These are phyloP conservation scores for Podarcis muralis DNA, from an alignment of 2,113 vertebrate species.

Conservation along the genomic window DNA sequence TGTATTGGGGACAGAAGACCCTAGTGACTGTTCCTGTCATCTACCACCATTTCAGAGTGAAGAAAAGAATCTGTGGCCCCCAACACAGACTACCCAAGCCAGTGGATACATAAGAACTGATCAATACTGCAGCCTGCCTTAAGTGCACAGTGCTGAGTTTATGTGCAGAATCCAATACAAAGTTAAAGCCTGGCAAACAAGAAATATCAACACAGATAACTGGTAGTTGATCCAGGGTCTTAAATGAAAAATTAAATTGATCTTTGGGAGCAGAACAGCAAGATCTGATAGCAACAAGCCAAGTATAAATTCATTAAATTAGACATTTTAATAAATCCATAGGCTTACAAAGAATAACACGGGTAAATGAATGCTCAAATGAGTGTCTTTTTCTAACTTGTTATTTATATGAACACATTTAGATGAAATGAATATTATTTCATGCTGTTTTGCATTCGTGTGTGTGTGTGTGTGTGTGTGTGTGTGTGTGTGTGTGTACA, in stretches of 20 bases:
- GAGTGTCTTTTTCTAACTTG: not conserved
- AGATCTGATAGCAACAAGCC: not conserved
- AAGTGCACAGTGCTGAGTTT: not conserved
- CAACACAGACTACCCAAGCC: not conserved
- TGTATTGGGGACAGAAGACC: not conserved
- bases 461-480: conserved; percentile 42
- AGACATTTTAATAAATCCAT: conserved; percentile 7
- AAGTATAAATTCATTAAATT: not conserved
- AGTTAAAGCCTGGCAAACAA: conserved; percentile 17
- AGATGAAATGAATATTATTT: conserved; percentile 21
- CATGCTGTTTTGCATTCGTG: conserved; percentile 16
- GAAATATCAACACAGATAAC: not conserved
- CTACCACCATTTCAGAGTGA: not conserved
- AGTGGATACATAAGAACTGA: not conserved
- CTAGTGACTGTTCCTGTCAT: not conserved
- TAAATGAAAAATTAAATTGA: conserved; percentile 21
- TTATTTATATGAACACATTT: conserved; percentile 2
- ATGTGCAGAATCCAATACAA: not conserved
- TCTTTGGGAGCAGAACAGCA: not conserved
- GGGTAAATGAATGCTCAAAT: conserved; percentile 4
- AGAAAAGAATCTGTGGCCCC: not conserved
- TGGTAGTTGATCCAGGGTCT: not conserved
- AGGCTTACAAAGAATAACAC: conserved; percentile 28
- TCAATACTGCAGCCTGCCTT: not conserved
- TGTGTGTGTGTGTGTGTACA: conserved; percentile 34